phyloP scores from a whole-genome alignment of 2,113 vertebrate species.

The Rhea americana region DNA sequence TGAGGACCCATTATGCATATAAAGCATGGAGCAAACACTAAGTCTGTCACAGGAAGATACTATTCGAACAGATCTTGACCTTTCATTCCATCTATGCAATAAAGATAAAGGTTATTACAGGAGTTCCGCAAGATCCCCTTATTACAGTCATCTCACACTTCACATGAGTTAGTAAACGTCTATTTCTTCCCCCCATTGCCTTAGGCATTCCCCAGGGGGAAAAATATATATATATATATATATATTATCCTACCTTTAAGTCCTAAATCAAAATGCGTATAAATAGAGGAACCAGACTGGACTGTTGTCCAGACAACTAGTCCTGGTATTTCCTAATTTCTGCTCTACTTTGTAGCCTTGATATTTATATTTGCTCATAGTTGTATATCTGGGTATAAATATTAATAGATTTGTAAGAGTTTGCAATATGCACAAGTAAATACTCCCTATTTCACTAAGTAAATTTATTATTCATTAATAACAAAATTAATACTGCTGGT shows the following conservation, averaged over 20 bases:
- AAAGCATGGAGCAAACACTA: neutral
- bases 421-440: neutral
- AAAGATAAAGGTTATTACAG: constrained; percentile 55
- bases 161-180: neutral
- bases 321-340: neutral
- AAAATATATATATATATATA: neutral
- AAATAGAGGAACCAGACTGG: neutral
- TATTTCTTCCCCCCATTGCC: neutral
- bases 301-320: neutral
- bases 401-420: neutral
- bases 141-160: neutral
- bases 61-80: constrained; percentile 48
- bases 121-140: neutral
- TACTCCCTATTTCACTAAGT: neutral
- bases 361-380: neutral
- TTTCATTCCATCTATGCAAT: constrained; percentile 41
- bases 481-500: neutral
- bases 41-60: constrained; percentile 40
- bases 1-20: constrained; percentile 59
- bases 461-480: neutral
- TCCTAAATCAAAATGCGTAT: neutral
- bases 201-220: neutral
- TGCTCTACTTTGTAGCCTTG: neutral
- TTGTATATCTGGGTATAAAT: neutral
- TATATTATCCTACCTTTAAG: neutral